These are phyloP conservation scores for Liasis olivaceus DNA, from an alignment of 2,797 vertebrate genomes.

Conservation along the genomic window DNA sequence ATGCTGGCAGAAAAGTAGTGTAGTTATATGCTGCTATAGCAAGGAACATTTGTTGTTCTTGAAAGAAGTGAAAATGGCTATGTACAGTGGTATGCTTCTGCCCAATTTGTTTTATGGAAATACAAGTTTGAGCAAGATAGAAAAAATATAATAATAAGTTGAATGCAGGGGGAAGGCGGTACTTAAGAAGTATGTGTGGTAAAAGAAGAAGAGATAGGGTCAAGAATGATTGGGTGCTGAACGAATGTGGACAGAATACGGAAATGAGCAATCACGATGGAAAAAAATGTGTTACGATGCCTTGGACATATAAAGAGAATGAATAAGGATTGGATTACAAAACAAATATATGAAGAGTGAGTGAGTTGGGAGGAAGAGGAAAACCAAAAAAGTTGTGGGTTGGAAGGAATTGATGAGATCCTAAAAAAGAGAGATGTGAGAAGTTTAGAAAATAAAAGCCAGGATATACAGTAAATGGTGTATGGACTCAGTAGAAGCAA, in stretches of 20 bases:
- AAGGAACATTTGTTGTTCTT: not conserved
- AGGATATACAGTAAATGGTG: not conserved
- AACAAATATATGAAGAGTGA: not conserved
- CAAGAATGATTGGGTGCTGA: not conserved
- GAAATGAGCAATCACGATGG: not conserved
- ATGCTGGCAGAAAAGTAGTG: not conserved
- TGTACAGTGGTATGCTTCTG: not conserved
- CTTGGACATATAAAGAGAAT: not conserved
- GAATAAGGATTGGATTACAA: not conserved
- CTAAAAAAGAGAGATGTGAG: not conserved
- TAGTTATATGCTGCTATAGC: not conserved
- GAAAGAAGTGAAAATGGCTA: not conserved
- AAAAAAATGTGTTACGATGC: not conserved
- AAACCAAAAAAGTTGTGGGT: not conserved
- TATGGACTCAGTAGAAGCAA: not conserved
- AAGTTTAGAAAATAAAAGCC: not conserved
- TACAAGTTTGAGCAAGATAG: not conserved
- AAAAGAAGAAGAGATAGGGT: not conserved
- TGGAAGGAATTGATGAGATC: not conserved
- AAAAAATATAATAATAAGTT: not conserved
- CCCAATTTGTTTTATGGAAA: not conserved
- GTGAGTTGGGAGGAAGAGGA: not conserved
- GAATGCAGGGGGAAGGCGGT: not conserved
- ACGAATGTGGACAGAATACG: not conserved
- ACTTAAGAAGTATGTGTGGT: not conserved